Evolutionary conservation across 2,797 vertebrate genomes (phyloP).

Genomic region (Spea hammondii): DNA sequence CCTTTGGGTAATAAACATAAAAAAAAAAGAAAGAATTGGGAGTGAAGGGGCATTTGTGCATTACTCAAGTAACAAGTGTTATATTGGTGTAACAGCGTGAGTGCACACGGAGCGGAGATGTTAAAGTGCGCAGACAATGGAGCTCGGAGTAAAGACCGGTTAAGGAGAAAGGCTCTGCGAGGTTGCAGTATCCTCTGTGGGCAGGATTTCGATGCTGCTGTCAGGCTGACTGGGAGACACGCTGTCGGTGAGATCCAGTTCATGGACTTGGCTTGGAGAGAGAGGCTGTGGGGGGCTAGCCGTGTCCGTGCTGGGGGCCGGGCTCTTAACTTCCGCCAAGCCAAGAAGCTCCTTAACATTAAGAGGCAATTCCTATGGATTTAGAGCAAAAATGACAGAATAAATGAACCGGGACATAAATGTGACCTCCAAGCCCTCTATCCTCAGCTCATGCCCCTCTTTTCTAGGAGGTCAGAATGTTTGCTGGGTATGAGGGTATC

Average conservation of each 20-base stretch:
- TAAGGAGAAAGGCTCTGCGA: constrained; percentile 51
- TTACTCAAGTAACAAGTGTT: constrained; percentile 9
- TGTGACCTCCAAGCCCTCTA: too few species aligned
- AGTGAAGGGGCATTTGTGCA: background rate
- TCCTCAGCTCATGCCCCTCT: too few species aligned
- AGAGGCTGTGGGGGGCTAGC: constrained; percentile 56
- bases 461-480: too few species aligned
- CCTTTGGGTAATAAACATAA: background rate
- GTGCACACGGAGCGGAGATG: constrained; percentile 4
- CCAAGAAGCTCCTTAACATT: constrained; percentile 83
- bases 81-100: background rate
- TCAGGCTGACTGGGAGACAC: constrained; percentile 62
- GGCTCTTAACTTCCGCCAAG: constrained; percentile 57
- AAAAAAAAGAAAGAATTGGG: background rate
- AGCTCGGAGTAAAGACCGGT: rapidly evolving
- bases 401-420: too few species aligned
- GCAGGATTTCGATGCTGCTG: constrained; percentile 64
- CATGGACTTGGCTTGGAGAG: constrained; percentile 56
- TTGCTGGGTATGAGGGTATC: too few species aligned
- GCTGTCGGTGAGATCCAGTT: constrained; percentile 56
- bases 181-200: constrained; percentile 57
- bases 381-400: background rate
- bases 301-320: constrained; percentile 59
- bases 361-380: constrained; percentile 76
- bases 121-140: background rate